Percentiles rank a stretch among this genome's conserved stretches.
phyloP scores from a whole-genome alignment of 2,113 vertebrate species.

The Acinonyx jubatus region DNA sequence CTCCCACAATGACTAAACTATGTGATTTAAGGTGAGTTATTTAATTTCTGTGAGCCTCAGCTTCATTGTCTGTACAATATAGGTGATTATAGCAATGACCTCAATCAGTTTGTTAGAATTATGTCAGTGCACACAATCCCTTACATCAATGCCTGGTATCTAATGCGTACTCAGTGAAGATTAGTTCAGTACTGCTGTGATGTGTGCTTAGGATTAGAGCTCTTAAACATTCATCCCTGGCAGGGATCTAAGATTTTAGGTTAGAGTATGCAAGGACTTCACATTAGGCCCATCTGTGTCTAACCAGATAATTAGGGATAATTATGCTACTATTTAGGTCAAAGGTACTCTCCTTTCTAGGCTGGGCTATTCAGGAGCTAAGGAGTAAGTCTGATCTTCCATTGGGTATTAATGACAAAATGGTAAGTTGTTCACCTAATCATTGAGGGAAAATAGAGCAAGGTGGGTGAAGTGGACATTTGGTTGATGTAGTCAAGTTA shows the following conservation, averaged over 20 bases:
- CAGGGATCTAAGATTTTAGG: background rate
- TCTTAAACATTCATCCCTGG: background rate
- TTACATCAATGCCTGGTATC: background rate
- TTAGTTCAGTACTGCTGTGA: background rate
- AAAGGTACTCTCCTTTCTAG: background rate
- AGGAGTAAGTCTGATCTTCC: background rate
- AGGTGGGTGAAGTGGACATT: background rate
- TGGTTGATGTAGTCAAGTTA: background rate
- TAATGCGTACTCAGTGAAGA: background rate
- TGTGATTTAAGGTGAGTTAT: background rate
- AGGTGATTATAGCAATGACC: background rate
- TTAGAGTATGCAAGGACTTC: background rate
- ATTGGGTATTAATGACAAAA: background rate
- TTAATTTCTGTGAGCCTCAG: background rate
- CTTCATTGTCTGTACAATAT: background rate
- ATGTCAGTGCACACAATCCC: background rate
- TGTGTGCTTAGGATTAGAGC: background rate
- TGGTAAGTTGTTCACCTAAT: background rate
- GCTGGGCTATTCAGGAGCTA: background rate
- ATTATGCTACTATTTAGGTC: constrained; percentile 22
- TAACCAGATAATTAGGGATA: background rate
- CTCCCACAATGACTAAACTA: background rate
- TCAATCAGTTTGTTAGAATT: background rate
- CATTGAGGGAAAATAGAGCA: background rate
- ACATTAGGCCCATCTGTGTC: background rate